Base-by-base conservation (phyloP, 2,797 vertebrate genomes). In the Enteromius paludinosus region DNA sequence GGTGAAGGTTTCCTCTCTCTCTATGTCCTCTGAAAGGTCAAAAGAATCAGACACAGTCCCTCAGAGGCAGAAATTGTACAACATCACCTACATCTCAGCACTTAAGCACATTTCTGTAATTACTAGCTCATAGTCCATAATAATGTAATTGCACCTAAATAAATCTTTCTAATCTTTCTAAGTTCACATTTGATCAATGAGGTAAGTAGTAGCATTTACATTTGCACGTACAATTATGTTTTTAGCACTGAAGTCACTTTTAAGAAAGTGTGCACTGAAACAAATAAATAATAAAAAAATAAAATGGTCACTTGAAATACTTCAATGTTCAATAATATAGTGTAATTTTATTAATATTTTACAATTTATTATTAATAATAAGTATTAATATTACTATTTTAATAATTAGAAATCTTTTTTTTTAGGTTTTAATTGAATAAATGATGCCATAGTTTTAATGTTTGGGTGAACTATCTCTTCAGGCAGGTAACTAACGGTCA, bases 11-110 rank as follows among this genome's bases (percentile, higher is more conserved):
- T 69, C 35, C 68, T 62, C 88, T 86, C 45, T 5, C 88, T 89
- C 87, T 90, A 88, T 90, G 88, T 88, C 90, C 91, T 91, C 89
- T 80, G 79, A 89, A 87, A 89, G 90, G 91, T 91, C 90, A 89
- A 84, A 87, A 90, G 71, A 90, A 91, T 88, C 86, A 87, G 89
- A 76, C 33, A 41, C 71, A 54, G 52, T 75, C 52, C 52, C 64
- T 25, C 70, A 43, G 54, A 70, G 72, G 25, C 62, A 45, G 45
- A 71, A 71, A 80, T 59, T 77, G 70, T 76, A 65, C 61, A 52
- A 83, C 43, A 73, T 47, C 62, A 68, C 47, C 81, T 69, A 68
- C 72, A 75, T 69, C 62, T 43, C 52, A 20, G 23, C 72, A 82
- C 72, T 69, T 76, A 76, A 76, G 72, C 41, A 47, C 65, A 71